Base-by-base conservation (phyloP, 2,888 invertebrate species). In the Phortica okadai region DNA sequence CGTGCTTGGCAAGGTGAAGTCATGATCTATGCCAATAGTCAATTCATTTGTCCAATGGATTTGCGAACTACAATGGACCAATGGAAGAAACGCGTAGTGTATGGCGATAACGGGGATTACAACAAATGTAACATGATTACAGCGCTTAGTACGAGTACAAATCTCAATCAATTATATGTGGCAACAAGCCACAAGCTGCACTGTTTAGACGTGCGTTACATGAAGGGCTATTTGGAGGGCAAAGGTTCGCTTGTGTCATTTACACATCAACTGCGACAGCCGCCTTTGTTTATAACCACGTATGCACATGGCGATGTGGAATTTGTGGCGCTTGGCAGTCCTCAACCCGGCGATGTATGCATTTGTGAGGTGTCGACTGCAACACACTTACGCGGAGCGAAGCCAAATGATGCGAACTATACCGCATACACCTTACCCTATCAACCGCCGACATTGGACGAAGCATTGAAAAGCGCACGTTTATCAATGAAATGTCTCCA, bases 181-280 rank as follows among this genome's bases (percentile, higher is more conserved):
- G 90, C 85, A 3, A 88, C 91, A 4, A 90, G 84, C 66, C 91
- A 91, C 76, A 90, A 90, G 50, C 42, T 90, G 2, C 89, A 89
- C 75, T 89, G 89, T 42, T 73, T 91, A 66, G 91, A 91, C 74
- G 74, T 83, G 58, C 86, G 91, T 2, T 87, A 82, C 56, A 76
- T 86, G 76, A 80, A 85, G 8, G 82, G 82, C 62, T 81, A 84
- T 54, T 72, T 87, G 6, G 74, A 84, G 0, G 81, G 83, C 67
- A 44, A 67, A 4, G 83, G 80, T 7, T 69, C 79, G 0, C 80
- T 90, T 0, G 82, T 87, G 21, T 82, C 86, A 6, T 91, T 91
- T 91, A 86, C 88, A 1, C 91, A 91, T 82, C 90, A 90, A 77
- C 82, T 91, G 86, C 80, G 74, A 16, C 84, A 83, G 74, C 79